Percentiles rank a stretch among this genome's conserved stretches.
phyloP scores from a whole-genome alignment of 2,888 invertebrate genomes.

The Drosophila emarginata region DNA sequence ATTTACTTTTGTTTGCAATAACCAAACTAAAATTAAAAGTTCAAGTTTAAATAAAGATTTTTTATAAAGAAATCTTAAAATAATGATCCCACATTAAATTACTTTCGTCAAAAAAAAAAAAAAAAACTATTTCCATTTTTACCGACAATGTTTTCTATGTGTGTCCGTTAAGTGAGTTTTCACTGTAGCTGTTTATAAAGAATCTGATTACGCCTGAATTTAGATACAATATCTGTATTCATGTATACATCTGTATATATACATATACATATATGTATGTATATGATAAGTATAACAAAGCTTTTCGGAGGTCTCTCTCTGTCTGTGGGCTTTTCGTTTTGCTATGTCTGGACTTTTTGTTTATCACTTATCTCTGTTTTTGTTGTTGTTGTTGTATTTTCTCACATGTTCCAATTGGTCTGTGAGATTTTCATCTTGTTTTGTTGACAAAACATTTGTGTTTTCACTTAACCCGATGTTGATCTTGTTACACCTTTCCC shows the following conservation, averaged over 20 bases:
- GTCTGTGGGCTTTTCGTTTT: neutral
- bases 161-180: too few relatives aligned
- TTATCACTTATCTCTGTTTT: neutral
- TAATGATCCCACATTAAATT: too few relatives aligned
- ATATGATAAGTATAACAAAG: slow-evolving; percentile 3
- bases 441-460: slow-evolving; percentile 10
- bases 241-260: neutral
- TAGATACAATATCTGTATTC: neutral
- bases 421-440: neutral
- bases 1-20: too few relatives aligned
- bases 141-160: too few relatives aligned
- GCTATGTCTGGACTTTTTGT: neutral
- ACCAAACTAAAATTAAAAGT: too few relatives aligned
- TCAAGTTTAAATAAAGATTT: too few relatives aligned
- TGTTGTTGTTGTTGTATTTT: neutral
- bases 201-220: slow-evolving; percentile 3
- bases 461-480: slow-evolving; percentile 1
- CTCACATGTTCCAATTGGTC: slow-evolving; percentile 1
- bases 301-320: neutral
- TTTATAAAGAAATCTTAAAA: too few relatives aligned
- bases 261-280: neutral
- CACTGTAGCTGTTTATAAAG: neutral
- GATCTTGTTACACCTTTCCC: neutral
- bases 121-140: too few relatives aligned
- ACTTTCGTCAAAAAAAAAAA: too few relatives aligned